These are phyloP conservation scores for Aldabrachelys gigantea DNA, from an alignment of 2,113 vertebrate genomes.

Conservation along the genomic window DNA sequence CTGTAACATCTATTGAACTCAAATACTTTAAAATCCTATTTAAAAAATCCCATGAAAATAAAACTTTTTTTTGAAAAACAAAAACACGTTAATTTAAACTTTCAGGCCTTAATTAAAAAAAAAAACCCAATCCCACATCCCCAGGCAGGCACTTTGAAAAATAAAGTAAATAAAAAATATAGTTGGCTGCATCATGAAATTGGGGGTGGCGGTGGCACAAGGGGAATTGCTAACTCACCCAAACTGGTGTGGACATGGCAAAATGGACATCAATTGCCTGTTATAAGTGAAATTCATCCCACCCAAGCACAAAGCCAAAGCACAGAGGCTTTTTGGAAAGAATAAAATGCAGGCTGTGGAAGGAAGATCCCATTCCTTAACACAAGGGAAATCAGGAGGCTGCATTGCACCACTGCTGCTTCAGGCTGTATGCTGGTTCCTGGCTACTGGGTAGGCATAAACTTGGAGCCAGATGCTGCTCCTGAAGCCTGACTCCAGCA, in stretches of 20 bases:
- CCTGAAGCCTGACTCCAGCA: slow-evolving; percentile 9
- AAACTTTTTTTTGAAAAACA: not conserved
- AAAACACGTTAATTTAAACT: no score
- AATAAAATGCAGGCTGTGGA: not conserved
- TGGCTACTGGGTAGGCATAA: not conserved
- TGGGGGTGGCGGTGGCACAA: not conserved
- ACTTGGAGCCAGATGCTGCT: not conserved
- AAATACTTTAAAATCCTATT: not conserved
- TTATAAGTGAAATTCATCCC: not conserved
- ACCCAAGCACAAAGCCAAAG: not conserved
- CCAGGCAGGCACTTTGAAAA: not conserved
- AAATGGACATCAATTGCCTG: not conserved
- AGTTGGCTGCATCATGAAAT: not conserved
- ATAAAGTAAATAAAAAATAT: not conserved
- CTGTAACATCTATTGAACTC: not conserved
- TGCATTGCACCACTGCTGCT: not conserved
- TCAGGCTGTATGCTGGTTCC: not conserved
- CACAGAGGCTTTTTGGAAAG: not conserved
- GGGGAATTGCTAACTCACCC: not conserved
- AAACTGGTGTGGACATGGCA: not conserved
- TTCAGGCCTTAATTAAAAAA: no score
- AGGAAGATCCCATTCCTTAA: not conserved
- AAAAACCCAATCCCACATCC: no score
- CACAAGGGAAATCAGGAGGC: not conserved
- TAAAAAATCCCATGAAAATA: not conserved